phyloP scores from a whole-genome alignment of 2,797 vertebrate species.

The Coranthus polyacanthus region DNA sequence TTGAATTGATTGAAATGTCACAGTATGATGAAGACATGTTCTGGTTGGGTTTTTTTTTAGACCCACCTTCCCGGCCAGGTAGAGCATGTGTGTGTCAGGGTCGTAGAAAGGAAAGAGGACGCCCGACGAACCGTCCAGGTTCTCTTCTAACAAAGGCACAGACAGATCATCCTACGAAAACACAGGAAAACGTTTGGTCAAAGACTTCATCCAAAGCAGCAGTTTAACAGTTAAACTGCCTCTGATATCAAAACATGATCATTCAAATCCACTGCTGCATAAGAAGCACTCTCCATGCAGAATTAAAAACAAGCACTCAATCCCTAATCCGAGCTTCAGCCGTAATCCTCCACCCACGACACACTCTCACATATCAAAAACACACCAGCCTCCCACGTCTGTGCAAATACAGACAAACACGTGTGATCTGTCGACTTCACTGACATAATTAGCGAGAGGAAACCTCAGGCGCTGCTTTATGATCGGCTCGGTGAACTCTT shows the following conservation, averaged over 20 bases:
- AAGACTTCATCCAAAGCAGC: conserved; percentile 26
- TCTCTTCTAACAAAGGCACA: conserved; percentile 91
- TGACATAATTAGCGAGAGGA: not conserved
- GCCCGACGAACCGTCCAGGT: conserved; percentile 94
- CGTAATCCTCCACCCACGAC: conserved; percentile 64
- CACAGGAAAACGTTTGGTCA: conserved; percentile 1
- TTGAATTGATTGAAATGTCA: not conserved
- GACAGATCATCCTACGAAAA: conserved; percentile 91
- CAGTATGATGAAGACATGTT: not conserved
- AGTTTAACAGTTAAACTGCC: not conserved
- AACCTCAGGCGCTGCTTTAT: conserved; percentile 1
- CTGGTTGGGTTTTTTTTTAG: not conserved
- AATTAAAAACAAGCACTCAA: conserved; percentile 60
- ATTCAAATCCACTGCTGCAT: conserved; percentile 51
- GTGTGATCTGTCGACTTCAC: conserved; percentile 2
- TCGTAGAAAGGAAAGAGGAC: conserved; percentile 97
- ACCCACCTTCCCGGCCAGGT: conserved; percentile 94
- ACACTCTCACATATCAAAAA: conserved; percentile 29
- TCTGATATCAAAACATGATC: conserved; percentile 35
- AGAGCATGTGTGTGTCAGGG: conserved; percentile 97
- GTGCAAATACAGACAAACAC: conserved; percentile 4
- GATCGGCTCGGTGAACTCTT: not conserved
- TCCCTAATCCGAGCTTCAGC: conserved; percentile 61
- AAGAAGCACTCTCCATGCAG: conserved; percentile 42
- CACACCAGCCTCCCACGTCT: not conserved